These are phyloP conservation scores for Trisateles emortualis DNA, from an alignment of 2,888 invertebrate species.

Conservation along the genomic window DNA sequence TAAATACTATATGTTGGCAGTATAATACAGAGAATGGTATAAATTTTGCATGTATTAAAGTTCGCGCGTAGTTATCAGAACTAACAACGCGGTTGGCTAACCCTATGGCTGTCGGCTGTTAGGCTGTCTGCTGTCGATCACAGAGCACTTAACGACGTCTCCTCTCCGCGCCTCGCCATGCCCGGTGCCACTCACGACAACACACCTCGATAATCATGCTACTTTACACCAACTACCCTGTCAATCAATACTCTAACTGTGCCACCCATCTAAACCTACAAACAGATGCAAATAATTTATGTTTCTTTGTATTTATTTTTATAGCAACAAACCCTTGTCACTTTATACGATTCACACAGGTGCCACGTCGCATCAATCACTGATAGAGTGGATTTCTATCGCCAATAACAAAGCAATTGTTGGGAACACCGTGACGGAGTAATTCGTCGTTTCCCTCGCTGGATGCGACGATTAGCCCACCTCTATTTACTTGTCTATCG, in stretches of 20 bases:
- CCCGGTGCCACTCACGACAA: slow-evolving; percentile 52
- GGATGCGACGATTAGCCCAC: slow-evolving; percentile 83
- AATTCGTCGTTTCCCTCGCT: slow-evolving; percentile 85
- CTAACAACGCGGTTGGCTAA: slow-evolving; percentile 35
- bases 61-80: slow-evolving; percentile 38
- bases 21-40: slow-evolving; percentile 11
- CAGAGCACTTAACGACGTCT: slow-evolving; percentile 63
- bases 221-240: slow-evolving; percentile 63
- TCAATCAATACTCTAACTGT: slow-evolving; percentile 59
- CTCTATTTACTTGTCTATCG: slow-evolving; percentile 86
- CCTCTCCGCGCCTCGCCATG: slow-evolving; percentile 60
- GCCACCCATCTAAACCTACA: slow-evolving; percentile 37
- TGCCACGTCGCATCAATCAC: slow-evolving; percentile 61
- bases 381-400: slow-evolving; percentile 58
- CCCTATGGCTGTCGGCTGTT: slow-evolving; percentile 59
- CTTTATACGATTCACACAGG: slow-evolving; percentile 52
- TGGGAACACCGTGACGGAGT: slow-evolving; percentile 79
- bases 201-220: slow-evolving; percentile 60
- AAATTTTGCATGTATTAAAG: slow-evolving; percentile 30
- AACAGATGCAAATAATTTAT: slow-evolving; percentile 32
- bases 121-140: slow-evolving; percentile 65
- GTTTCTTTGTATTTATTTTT: not conserved
- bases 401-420: slow-evolving; percentile 81
- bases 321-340: slow-evolving; percentile 16
- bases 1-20: not conserved